These are phyloP conservation scores for Probosciger aterrimus DNA, from an alignment of 2,113 vertebrate species.

Conservation along the genomic window DNA sequence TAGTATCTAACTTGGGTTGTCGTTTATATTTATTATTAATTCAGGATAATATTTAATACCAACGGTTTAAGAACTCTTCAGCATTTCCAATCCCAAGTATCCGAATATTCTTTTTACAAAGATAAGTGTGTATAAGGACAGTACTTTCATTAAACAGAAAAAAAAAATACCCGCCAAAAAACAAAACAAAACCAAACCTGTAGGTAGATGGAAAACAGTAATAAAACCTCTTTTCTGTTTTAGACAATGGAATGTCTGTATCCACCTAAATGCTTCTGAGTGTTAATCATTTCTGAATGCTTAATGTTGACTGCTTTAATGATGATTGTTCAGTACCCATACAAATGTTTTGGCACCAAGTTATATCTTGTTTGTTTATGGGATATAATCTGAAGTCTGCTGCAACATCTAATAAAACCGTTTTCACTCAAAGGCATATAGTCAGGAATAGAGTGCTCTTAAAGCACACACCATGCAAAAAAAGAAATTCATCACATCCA, in stretches of 20 bases:
- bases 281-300: background rate
- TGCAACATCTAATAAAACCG: background rate
- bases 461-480: background rate
- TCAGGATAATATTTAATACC: background rate
- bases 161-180: background rate
- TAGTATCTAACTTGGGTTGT: background rate
- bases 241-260: background rate
- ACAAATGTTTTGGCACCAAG: background rate
- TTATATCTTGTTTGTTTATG: background rate
- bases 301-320: background rate
- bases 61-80: background rate
- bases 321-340: background rate
- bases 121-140: background rate
- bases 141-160: background rate
- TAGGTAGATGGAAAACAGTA: background rate
- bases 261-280: background rate
- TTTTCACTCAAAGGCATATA: background rate
- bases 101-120: background rate
- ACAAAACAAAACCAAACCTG: background rate
- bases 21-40: background rate
- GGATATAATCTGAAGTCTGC: background rate
- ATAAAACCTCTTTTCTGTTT: background rate
- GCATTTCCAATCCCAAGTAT: background rate
- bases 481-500: background rate
- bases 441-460: background rate